These are phyloP conservation scores for Prinia subflava DNA, from an alignment of 2,113 vertebrate genomes.

Conservation along the genomic window DNA sequence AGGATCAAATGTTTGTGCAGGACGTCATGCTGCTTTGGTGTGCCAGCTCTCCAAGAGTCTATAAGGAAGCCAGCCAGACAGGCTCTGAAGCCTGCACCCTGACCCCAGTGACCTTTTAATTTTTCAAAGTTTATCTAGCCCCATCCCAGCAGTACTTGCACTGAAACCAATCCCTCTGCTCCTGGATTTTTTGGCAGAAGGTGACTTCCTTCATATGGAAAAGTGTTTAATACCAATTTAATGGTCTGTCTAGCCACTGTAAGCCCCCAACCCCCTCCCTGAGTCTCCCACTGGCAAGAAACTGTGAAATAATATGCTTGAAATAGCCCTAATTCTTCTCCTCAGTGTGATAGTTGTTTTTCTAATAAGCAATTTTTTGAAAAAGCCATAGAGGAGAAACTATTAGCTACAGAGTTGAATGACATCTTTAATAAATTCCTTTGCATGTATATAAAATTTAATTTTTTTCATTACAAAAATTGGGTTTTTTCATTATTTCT, in stretches of 20 bases:
- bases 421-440: neutral
- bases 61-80: constrained; percentile 80
- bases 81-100: constrained; percentile 69
- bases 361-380: constrained; percentile 2
- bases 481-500: neutral
- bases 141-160: constrained; percentile 56
- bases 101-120: constrained; percentile 75
- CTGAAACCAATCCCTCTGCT: constrained; percentile 71
- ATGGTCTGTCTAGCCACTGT: constrained; percentile 76
- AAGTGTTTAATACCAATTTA: constrained; percentile 79
- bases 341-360: constrained; percentile 11
- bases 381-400: neutral
- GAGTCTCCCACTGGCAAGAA: constrained; percentile 44
- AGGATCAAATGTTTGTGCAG: constrained; percentile 73
- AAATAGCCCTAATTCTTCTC: constrained; percentile 40
- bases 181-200: constrained; percentile 71
- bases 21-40: constrained; percentile 52
- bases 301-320: constrained; percentile 60
- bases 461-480: neutral
- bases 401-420: neutral
- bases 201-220: constrained; percentile 78
- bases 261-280: constrained; percentile 13
- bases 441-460: neutral
- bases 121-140: constrained; percentile 74
- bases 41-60: constrained; percentile 71